Conservation (phyloP, 2,888 invertebrate genomes). For the Lissocephala sabroskyi region DNA sequence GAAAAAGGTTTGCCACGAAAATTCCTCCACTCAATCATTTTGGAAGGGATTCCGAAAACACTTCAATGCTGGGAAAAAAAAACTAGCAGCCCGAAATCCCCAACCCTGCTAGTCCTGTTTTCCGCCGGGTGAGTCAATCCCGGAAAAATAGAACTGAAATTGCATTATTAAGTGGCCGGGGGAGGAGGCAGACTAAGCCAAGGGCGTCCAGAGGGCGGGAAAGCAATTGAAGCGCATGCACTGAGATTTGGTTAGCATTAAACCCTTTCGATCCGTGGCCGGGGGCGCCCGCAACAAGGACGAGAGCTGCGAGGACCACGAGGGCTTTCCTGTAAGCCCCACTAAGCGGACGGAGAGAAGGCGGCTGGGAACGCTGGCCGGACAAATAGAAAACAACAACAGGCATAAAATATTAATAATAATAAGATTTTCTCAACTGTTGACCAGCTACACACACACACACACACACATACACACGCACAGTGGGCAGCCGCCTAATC, state of each 20-base stretch:
- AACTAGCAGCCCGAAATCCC: no score
- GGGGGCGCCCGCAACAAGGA: slow-evolving; percentile 6
- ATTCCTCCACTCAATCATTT: no score
- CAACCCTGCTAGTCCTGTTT: no score
- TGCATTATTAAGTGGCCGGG: no score
- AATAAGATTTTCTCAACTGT: slow-evolving; percentile 45
- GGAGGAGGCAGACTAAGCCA: no score
- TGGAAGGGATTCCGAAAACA: no score
- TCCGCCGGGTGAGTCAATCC: no score
- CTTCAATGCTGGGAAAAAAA: no score
- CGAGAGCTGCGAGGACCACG: slow-evolving; percentile 12
- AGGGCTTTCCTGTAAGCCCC: no score
- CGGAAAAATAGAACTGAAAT: no score
- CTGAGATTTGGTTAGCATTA: slow-evolving; percentile 43
- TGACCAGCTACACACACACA: slow-evolving; percentile 23
- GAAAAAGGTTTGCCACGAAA: no score
- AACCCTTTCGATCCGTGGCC: slow-evolving; percentile 29
- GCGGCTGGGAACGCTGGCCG: neutral
- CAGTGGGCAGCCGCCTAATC: slow-evolving; percentile 42
- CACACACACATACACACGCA: slow-evolving; percentile 3
- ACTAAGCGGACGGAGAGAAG: neutral
- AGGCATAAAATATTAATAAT: slow-evolving; percentile 61
- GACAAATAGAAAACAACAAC: slow-evolving; percentile 34
- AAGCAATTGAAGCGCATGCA: slow-evolving; percentile 55
- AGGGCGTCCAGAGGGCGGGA: no score